phyloP scores from a whole-genome alignment of 2,797 vertebrate species.

The Gymnothorax javanicus region DNA sequence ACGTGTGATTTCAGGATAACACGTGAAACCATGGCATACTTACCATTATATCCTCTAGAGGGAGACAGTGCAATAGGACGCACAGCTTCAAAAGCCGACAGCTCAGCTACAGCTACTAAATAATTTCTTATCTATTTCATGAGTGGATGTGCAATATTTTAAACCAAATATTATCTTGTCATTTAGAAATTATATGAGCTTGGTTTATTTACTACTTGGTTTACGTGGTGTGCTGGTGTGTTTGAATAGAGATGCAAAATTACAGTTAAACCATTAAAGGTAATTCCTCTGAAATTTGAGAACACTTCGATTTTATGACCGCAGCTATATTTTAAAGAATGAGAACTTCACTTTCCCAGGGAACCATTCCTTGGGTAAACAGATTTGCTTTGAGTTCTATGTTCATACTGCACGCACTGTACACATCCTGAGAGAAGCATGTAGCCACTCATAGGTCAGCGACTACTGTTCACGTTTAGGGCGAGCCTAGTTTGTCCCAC shows the following conservation, averaged over 20 bases:
- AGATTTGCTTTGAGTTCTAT: not conserved
- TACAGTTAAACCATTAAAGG: not conserved
- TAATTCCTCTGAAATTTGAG: not conserved
- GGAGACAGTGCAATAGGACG: not conserved
- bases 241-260: not conserved
- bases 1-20: not conserved
- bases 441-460: too few species aligned
- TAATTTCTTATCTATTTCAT: not conserved
- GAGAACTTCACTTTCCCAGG: not conserved
- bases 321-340: not conserved
- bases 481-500: too few species aligned
- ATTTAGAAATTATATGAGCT: not conserved
- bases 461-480: too few species aligned
- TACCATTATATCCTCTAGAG: not conserved
- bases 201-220: not conserved
- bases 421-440: not conserved
- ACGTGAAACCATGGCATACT: not conserved
- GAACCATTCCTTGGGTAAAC: not conserved
- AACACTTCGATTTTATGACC: not conserved
- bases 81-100: too few species aligned
- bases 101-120: not conserved
- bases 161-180: not conserved
- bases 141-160: not conserved
- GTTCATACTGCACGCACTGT: not conserved
- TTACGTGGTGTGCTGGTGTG: not conserved